These are phyloP conservation scores for Lepidocolaptes lacrymiger DNA, from an alignment of 2,797 vertebrate species.

Conservation along the genomic window DNA sequence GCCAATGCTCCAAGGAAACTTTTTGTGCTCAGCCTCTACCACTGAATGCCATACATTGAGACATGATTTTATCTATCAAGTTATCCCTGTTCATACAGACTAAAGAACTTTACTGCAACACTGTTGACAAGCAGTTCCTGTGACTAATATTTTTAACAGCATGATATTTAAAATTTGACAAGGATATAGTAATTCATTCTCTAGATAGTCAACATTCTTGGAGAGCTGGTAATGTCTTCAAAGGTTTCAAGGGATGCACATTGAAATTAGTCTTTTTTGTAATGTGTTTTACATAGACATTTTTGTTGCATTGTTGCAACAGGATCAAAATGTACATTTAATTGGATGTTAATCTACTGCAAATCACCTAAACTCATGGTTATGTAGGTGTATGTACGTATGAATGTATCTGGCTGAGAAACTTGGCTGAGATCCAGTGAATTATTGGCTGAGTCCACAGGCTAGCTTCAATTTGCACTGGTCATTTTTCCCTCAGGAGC, in stretches of 20 bases:
- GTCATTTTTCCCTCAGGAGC: conserved; percentile 52
- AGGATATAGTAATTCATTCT: conserved; percentile 75
- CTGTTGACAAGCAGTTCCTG: conserved; percentile 67
- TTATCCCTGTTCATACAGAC: conserved; percentile 45
- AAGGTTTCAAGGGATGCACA: conserved; percentile 58
- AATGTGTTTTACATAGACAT: conserved; percentile 21
- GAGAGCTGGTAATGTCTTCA: conserved; percentile 69
- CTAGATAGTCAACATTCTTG: conserved; percentile 64
- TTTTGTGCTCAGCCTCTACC: conserved; percentile 23
- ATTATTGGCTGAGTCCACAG: conserved; percentile 4
- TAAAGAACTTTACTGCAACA: conserved; percentile 47
- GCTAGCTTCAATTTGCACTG: conserved; percentile 63
- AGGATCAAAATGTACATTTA: conserved; percentile 62
- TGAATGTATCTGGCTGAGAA: background rate
- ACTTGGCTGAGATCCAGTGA: conserved; percentile 44
- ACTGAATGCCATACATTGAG: conserved; percentile 42
- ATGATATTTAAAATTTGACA: conserved; percentile 77
- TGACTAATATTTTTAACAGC: conserved; percentile 80
- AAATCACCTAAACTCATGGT: conserved; percentile 23
- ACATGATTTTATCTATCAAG: conserved; percentile 56
- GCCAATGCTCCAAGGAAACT: conserved; percentile 53
- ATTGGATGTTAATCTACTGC: conserved; percentile 16
- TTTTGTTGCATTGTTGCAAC: conserved; percentile 31
- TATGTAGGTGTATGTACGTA: background rate
- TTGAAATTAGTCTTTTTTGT: conserved; percentile 43